A percentile compares a stretch with the other conserved stretches of the same genome.
Evolutionary conservation across 1,140 invertebrate species (phyloP).

Genomic region (Heliothis virescens): DNA sequence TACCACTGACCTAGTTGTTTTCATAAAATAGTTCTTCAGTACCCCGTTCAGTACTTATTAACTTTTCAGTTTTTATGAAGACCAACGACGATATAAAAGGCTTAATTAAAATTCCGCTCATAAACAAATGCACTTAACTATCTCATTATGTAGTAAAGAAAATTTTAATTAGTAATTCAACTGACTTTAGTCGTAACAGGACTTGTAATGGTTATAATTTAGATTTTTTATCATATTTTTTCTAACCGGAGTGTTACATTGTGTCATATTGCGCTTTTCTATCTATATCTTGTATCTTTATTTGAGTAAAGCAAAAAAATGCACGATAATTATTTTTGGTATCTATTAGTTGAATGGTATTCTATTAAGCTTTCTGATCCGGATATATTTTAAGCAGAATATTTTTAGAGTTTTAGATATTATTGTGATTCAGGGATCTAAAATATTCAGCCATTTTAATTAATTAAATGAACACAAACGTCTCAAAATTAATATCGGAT

Average conservation of each 20-base stretch:
- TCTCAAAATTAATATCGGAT: not conserved
- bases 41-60: not conserved
- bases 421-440: too few species aligned
- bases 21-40: not conserved
- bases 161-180: conserved; percentile 3
- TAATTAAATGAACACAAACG: too few species aligned
- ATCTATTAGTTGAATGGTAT: too few species aligned
- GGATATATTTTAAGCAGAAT: too few species aligned
- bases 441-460: too few species aligned
- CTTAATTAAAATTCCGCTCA: not conserved
- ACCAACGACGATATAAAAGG: not conserved
- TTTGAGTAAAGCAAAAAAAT: too few species aligned
- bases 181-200: not conserved
- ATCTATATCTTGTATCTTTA: too few species aligned
- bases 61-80: not conserved
- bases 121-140: not conserved
- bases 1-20: not conserved
- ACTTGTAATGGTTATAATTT: not conserved
- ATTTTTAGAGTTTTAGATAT: too few species aligned
- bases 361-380: too few species aligned
- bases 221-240: not conserved
- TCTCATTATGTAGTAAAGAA: not conserved
- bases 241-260: not conserved
- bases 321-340: too few species aligned
- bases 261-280: not conserved